Evolutionary conservation across 2,888 invertebrate species (phyloP).

Genomic region (Bombylius discolor): DNA sequence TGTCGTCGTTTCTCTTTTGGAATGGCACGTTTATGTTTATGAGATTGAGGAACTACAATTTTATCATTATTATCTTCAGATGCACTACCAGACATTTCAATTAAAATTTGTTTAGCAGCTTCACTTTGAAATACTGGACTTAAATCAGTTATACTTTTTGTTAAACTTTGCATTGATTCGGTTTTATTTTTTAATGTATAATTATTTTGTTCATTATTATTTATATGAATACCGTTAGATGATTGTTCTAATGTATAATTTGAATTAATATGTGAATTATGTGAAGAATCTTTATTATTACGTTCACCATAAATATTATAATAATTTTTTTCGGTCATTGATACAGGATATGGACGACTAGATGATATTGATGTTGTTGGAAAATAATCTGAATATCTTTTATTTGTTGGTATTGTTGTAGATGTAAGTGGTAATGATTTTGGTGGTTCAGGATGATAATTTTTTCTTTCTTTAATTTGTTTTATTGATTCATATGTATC

Average conservation of each 20-base stretch:
- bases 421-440: not conserved
- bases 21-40: constrained; percentile 51
- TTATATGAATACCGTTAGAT: not conserved
- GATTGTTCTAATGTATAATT: not conserved
- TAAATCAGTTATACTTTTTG: constrained; percentile 41
- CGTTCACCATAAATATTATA: constrained; percentile 23
- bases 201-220: not conserved
- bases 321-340: constrained; percentile 30
- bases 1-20: constrained; percentile 75
- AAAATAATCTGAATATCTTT: constrained; percentile 20
- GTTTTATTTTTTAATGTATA: constrained; percentile 21
- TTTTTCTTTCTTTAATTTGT: not conserved
- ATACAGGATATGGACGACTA: constrained; percentile 16
- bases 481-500: constrained; percentile 13
- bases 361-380: constrained; percentile 9
- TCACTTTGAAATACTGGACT: constrained; percentile 78
- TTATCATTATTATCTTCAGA: constrained; percentile 33
- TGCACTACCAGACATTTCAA: constrained; percentile 51
- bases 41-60: constrained; percentile 40
- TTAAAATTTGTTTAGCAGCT: constrained; percentile 74
- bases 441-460: not conserved
- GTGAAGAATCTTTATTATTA: constrained; percentile 16
- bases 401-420: constrained; percentile 7
- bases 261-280: too few relatives aligned
- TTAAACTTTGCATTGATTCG: constrained; percentile 34